Conservation (phyloP, 1,140 invertebrate species). For the Papilio dardanus region DNA sequence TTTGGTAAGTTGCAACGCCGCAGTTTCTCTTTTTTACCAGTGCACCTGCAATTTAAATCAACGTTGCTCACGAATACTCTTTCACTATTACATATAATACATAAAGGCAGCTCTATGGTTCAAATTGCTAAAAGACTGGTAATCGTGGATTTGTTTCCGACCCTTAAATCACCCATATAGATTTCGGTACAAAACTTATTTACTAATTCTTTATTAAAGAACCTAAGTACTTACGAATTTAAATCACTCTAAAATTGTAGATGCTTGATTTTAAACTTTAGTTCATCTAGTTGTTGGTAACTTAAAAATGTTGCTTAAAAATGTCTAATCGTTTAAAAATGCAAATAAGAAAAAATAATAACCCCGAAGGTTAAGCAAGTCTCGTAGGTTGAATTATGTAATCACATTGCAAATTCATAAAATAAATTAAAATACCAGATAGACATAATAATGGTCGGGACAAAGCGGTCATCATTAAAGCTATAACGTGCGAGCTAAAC, state of each 20-base stretch:
- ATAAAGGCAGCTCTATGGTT: too few relatives aligned
- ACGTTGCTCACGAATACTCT: slow-evolving; percentile 57
- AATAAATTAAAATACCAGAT: slow-evolving; percentile 17
- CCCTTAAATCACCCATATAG: too few relatives aligned
- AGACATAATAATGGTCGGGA: slow-evolving; percentile 30
- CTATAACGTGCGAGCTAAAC: slow-evolving; percentile 44
- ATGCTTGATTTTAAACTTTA: too few relatives aligned
- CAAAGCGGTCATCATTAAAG: slow-evolving; percentile 49
- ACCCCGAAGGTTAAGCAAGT: not conserved
- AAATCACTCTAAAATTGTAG: too few relatives aligned
- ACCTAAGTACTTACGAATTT: too few relatives aligned
- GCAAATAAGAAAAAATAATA: not conserved
- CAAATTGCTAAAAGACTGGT: too few relatives aligned
- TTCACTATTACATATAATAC: not conserved
- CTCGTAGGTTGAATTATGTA: slow-evolving; percentile 49
- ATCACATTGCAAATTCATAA: slow-evolving; percentile 22
- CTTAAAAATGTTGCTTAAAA: not conserved
- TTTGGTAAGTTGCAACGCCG: slow-evolving; percentile 66
- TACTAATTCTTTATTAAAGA: too few relatives aligned
- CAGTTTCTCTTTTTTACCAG: slow-evolving; percentile 78
- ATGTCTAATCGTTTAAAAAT: not conserved
- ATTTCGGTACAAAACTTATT: too few relatives aligned
- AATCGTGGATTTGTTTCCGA: too few relatives aligned
- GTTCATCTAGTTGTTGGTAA: too few relatives aligned
- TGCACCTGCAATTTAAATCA: slow-evolving; percentile 76